Evolutionary conservation across 2,113 vertebrate genomes (phyloP).

Genomic region (Lamprologus sp.): DNA sequence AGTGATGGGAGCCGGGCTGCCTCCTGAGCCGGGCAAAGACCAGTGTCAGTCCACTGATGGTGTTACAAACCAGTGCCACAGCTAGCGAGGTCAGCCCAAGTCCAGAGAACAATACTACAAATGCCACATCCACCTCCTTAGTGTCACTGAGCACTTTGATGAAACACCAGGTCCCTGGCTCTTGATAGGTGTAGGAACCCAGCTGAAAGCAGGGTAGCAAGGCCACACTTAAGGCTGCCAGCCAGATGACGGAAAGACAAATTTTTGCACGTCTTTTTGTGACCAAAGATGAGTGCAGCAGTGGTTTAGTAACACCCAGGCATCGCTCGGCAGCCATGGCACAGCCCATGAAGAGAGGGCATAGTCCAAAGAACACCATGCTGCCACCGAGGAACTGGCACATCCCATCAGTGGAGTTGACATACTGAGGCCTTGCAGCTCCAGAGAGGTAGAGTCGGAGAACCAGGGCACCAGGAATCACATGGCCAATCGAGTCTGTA

Average conservation of each 20-base stretch:
- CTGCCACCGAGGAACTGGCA: conserved; percentile 83
- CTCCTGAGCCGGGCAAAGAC: conserved; percentile 76
- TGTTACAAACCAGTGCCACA: conserved; percentile 80
- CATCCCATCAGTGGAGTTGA: conserved; percentile 56
- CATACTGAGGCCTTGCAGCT: conserved; percentile 13
- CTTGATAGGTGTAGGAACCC: conserved; percentile 78
- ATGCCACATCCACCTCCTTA: conserved; percentile 64
- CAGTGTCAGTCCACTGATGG: conserved; percentile 78
- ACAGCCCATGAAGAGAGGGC: conserved; percentile 82
- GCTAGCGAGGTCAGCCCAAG: conserved; percentile 76
- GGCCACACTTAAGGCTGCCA: conserved; percentile 73
- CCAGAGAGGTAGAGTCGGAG: conserved; percentile 72
- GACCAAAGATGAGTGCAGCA: conserved; percentile 77
- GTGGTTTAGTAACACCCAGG: conserved; percentile 78
- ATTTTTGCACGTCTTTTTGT: conserved; percentile 74
- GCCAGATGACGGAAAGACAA: conserved; percentile 66
- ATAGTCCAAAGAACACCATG: conserved; percentile 89
- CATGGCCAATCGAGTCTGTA: conserved; percentile 80
- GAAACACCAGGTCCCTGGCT: conserved; percentile 84
- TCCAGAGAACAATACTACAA: conserved; percentile 77
- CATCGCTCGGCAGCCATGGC: conserved; percentile 87
- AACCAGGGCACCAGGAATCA: conserved; percentile 81
- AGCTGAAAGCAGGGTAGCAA: conserved; percentile 75
- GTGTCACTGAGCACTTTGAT: conserved; percentile 68
- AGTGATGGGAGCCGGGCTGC: conserved; percentile 55